Percentiles rank a stretch among this genome's conserved stretches.
Conservation (phyloP, 2,113 vertebrate genomes). For the Macheiramphus alcinus region DNA sequence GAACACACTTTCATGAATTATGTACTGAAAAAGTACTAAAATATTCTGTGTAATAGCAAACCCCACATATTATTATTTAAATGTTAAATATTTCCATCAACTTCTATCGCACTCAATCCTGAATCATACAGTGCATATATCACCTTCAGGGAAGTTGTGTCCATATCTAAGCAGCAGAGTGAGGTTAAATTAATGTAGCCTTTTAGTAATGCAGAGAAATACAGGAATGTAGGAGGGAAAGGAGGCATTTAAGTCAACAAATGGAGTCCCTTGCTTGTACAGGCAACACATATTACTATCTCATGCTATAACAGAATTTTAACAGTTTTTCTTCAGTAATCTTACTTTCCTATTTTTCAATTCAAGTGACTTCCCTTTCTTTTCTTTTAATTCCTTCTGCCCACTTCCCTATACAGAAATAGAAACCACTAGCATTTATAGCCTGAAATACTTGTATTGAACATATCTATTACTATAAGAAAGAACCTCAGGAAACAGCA, state of each 20-base stretch:
- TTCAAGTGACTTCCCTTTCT: background rate
- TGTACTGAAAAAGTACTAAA: background rate
- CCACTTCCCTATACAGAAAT: background rate
- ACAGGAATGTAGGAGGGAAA: background rate
- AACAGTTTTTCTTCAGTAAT: background rate
- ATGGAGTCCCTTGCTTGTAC: background rate
- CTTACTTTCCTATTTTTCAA: background rate
- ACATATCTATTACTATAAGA: background rate
- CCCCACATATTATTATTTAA: background rate
- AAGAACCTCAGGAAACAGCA: background rate
- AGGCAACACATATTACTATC: fast-evolving
- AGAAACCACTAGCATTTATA: background rate
- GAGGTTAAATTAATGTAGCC: background rate
- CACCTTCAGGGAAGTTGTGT: background rate
- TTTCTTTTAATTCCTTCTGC: background rate
- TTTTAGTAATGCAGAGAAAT: background rate
- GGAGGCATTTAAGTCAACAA: background rate
- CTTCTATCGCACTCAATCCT: background rate
- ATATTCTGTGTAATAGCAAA: background rate
- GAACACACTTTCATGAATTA: background rate
- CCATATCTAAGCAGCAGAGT: background rate
- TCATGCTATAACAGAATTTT: background rate
- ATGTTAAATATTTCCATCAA: background rate
- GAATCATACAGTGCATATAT: background rate
- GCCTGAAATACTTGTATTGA: background rate